Conservation (phyloP, 2,888 invertebrate genomes). For the Halictus ligatus region DNA sequence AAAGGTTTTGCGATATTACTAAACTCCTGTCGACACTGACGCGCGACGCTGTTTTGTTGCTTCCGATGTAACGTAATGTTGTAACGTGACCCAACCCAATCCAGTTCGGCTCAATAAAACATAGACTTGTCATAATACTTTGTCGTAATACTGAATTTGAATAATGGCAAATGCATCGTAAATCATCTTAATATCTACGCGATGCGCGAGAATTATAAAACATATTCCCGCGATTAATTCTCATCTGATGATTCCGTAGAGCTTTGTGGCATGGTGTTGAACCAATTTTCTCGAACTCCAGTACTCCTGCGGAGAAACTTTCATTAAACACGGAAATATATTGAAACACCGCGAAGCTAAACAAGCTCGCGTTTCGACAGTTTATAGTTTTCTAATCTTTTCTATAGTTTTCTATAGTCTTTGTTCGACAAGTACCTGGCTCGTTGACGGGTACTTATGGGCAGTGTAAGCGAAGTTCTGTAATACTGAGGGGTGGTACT, state of each 20-base stretch:
- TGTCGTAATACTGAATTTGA: slow-evolving; percentile 43
- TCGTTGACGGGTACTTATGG: slow-evolving; percentile 87
- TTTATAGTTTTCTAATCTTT: background rate
- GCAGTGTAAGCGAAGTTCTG: slow-evolving; percentile 88
- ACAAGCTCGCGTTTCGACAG: background rate
- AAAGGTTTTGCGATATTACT: slow-evolving; percentile 28
- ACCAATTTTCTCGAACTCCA: slow-evolving; percentile 86
- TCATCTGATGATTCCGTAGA: slow-evolving; percentile 85
- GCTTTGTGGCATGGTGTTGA: slow-evolving; percentile 86
- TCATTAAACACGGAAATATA: background rate
- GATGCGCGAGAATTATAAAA: slow-evolving; percentile 22
- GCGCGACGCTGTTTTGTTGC: slow-evolving; percentile 24
- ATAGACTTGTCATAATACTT: slow-evolving; percentile 21
- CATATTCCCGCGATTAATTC: slow-evolving; percentile 75
- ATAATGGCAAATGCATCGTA: slow-evolving; percentile 35
- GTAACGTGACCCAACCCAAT: background rate
- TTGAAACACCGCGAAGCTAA: background rate
- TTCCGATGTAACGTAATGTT: slow-evolving; percentile 29
- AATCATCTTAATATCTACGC: slow-evolving; percentile 38
- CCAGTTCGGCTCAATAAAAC: slow-evolving; percentile 25
- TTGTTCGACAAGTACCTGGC: slow-evolving; percentile 82
- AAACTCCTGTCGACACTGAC: slow-evolving; percentile 27
- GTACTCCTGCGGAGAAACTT: slow-evolving; percentile 76
- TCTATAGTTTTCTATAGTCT: too few relatives aligned
- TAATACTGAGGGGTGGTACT: slow-evolving; percentile 86